phyloP scores from a whole-genome alignment of 2,113 vertebrate genomes.

The Cygnus atratus region DNA sequence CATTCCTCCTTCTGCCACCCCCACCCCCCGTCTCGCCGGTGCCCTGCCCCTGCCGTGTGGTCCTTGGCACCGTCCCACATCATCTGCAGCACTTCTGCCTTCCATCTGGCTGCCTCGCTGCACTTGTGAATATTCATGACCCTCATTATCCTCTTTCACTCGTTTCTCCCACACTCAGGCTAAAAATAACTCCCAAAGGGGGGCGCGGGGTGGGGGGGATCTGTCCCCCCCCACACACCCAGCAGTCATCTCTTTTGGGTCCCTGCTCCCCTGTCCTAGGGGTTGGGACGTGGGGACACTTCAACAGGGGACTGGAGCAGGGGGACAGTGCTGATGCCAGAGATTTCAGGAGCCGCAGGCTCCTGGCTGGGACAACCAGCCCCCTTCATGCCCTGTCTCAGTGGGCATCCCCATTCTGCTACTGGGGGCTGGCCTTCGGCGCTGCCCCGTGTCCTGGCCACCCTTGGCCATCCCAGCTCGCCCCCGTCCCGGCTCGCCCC shows the following conservation, averaged over 20 bases:
- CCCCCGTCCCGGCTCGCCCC: not conserved
- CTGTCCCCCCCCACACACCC: not conserved
- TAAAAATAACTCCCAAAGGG: constrained; percentile 65
- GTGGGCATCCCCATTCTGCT: not conserved
- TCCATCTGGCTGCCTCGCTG: constrained; percentile 58
- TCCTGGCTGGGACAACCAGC: not conserved
- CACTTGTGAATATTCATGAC: constrained; percentile 69
- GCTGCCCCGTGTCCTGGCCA: not conserved
- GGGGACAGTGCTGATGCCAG: accelerated
- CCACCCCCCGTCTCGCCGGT: not conserved
- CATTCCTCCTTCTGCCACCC: not conserved
- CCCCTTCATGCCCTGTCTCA: not conserved
- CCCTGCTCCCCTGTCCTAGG: not conserved
- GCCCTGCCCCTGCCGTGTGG: not conserved
- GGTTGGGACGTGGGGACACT: not conserved
- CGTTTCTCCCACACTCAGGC: constrained; percentile 50
- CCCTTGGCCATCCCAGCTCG: not conserved
- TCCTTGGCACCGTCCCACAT: constrained; percentile 61
- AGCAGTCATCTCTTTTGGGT: not conserved
- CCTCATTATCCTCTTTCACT: constrained; percentile 66
- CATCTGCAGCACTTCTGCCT: constrained; percentile 76
- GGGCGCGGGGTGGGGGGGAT: accelerated
- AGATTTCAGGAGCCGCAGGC: not conserved
- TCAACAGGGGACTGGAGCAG: not conserved
- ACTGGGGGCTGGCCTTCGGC: not conserved